Evolutionary conservation across 2,888 invertebrate genomes (phyloP).

Genomic region (Anodontia alba): DNA sequence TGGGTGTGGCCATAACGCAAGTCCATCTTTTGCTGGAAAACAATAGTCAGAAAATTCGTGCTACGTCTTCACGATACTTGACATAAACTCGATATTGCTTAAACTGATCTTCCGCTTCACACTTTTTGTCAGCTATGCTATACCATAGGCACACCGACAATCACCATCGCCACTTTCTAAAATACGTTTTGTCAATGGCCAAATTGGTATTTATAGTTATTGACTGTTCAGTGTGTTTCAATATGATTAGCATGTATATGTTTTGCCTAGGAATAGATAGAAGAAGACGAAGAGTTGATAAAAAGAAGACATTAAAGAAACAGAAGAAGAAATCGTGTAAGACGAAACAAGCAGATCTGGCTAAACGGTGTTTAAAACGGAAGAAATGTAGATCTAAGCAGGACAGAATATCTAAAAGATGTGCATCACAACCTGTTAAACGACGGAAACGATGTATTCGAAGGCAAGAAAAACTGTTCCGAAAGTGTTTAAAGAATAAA

Average conservation of each 20-base stretch:
- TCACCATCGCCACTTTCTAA: too few relatives aligned
- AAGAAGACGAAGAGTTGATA: constrained; percentile 13
- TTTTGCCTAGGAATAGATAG: constrained; percentile 39
- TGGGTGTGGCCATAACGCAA: too few relatives aligned
- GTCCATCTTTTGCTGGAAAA: too few relatives aligned
- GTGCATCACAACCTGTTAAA: constrained; percentile 31
- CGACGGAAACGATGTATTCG: constrained; percentile 38
- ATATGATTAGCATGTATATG: neutral
- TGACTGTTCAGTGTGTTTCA: too few relatives aligned
- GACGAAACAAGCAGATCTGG: constrained; percentile 32
- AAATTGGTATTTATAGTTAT: too few relatives aligned
- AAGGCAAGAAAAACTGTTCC: constrained; percentile 41
- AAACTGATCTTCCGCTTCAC: too few relatives aligned
- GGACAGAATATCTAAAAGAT: constrained; percentile 38
- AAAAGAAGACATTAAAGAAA: constrained; percentile 1
- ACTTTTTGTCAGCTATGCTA: too few relatives aligned
- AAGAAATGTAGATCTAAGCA: constrained; percentile 51
- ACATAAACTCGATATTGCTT: too few relatives aligned
- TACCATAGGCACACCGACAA: too few relatives aligned
- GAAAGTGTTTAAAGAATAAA: constrained; percentile 39
- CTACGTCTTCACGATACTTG: too few relatives aligned
- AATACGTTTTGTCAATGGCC: too few relatives aligned
- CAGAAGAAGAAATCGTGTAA: constrained; percentile 28
- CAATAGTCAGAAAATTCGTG: too few relatives aligned
- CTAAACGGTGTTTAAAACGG: constrained; percentile 48